Evolutionary conservation across 2,113 vertebrate species (phyloP).

Genomic region (Ceyx melanurus): DNA sequence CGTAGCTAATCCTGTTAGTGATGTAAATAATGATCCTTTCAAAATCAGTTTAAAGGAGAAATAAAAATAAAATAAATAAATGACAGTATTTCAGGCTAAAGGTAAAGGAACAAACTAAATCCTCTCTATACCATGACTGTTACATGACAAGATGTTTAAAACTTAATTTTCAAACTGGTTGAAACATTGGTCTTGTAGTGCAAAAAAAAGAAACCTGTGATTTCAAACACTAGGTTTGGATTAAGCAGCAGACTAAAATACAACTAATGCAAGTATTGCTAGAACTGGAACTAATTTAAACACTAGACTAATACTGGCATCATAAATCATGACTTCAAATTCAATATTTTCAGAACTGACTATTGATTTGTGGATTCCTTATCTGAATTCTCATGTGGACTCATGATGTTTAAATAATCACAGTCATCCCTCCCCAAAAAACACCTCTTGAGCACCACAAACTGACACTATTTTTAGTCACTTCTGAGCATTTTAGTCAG

Average conservation of each 20-base stretch:
- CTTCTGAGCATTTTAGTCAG: background rate
- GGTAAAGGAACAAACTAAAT: background rate
- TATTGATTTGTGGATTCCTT: background rate
- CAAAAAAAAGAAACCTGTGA: background rate
- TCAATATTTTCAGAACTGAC: background rate
- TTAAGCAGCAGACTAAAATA: background rate
- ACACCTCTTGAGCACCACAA: background rate
- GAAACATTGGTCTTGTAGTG: background rate
- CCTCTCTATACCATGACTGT: background rate
- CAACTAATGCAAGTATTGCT: background rate
- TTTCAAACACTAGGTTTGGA: background rate
- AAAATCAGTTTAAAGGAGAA: background rate
- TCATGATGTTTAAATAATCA: rapidly evolving
- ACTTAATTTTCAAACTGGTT: background rate
- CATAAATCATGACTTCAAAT: background rate
- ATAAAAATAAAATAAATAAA: background rate
- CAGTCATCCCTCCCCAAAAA: background rate
- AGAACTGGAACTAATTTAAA: background rate
- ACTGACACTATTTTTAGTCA: background rate
- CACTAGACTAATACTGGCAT: background rate
- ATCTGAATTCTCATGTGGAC: background rate
- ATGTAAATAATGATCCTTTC: background rate
- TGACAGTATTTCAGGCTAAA: background rate
- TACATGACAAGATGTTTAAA: too few species aligned
- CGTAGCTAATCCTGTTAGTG: background rate